Percentiles rank a stretch among this genome's conserved stretches.
phyloP scores from a whole-genome alignment of 2,113 vertebrate species.

The Trichechus manatus region DNA sequence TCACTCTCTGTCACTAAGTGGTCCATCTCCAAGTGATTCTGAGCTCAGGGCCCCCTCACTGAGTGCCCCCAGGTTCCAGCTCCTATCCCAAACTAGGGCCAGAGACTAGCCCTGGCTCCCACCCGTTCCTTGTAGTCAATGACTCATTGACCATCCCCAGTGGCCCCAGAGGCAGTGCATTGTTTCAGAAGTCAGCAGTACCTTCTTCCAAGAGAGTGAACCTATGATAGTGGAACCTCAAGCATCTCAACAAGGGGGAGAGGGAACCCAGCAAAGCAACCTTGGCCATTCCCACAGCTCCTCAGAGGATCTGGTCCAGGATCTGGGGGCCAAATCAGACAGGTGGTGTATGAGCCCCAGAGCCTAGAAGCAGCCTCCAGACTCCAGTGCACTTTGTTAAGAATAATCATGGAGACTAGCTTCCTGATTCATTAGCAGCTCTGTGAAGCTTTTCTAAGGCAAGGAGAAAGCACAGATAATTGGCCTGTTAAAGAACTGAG shows the following conservation, averaged over 20 bases:
- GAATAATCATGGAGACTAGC: background rate
- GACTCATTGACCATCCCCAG: background rate
- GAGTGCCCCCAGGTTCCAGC: background rate
- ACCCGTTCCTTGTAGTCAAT: background rate
- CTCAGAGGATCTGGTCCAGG: background rate
- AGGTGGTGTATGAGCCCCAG: fast-evolving
- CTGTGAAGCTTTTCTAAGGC: background rate
- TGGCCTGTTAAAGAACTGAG: background rate
- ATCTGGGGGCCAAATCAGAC: background rate
- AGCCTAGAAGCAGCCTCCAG: background rate
- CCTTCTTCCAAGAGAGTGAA: background rate
- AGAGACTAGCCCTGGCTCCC: background rate
- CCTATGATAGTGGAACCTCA: background rate
- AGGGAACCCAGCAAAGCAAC: background rate
- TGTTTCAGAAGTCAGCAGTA: background rate
- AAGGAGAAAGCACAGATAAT: background rate
- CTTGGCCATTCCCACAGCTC: background rate
- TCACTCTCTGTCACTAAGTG: background rate
- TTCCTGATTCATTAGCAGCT: background rate
- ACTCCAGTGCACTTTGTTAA: background rate
- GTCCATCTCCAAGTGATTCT: background rate
- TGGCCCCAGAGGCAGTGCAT: background rate
- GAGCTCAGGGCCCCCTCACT: background rate
- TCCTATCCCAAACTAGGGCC: background rate
- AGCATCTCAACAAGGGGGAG: background rate